Percentiles rank a stretch among this genome's conserved stretches.
phyloP scores from a whole-genome alignment of 1,140 invertebrate species.

The Drosophila ficusphila region DNA sequence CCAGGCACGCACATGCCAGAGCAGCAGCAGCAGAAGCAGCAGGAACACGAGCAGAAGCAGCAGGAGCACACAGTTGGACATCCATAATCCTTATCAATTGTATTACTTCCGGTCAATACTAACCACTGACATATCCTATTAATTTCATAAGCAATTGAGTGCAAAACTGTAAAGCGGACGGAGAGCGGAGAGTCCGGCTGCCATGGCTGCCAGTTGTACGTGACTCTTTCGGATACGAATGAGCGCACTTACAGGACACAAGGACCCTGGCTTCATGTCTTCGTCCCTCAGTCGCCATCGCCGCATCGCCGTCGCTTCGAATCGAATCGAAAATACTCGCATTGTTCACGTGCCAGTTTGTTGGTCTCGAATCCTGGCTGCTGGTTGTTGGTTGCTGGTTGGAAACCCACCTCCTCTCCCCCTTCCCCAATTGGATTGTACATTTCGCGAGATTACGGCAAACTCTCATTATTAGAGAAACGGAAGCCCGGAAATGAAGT shows the following conservation, averaged over 20 bases:
- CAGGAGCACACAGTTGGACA: slow-evolving; percentile 42
- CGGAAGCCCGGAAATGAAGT: slow-evolving; percentile 82
- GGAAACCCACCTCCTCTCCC: no score
- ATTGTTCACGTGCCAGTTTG: slow-evolving; percentile 71
- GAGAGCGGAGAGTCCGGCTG: slow-evolving; percentile 31
- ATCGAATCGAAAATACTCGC: slow-evolving; percentile 74
- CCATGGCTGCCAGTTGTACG: slow-evolving; percentile 51
- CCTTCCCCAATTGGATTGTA: slow-evolving; percentile 48
- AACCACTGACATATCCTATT: slow-evolving; percentile 83
- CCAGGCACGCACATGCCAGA: slow-evolving; percentile 21
- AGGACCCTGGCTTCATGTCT: slow-evolving; percentile 58
- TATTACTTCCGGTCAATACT: slow-evolving; percentile 84
- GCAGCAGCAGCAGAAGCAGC: slow-evolving; percentile 9
- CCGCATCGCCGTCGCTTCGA: slow-evolving; percentile 11
- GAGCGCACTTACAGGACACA: slow-evolving; percentile 72
- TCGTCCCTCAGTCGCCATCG: slow-evolving; percentile 3
- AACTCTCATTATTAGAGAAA: slow-evolving; percentile 80
- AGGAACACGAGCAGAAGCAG: slow-evolving; percentile 18
- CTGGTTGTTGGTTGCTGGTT: neutral
- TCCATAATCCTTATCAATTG: slow-evolving; percentile 83
- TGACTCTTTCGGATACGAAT: slow-evolving; percentile 78
- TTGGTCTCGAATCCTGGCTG: neutral
- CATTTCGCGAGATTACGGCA: slow-evolving; percentile 77
- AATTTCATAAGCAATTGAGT: slow-evolving; percentile 84
- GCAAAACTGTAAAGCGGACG: slow-evolving; percentile 79